Evolutionary conservation across 2,888 invertebrate genomes (phyloP), one percentile per base, ranked within the genome.

Genomic region (Drosophila monieri): DNA sequence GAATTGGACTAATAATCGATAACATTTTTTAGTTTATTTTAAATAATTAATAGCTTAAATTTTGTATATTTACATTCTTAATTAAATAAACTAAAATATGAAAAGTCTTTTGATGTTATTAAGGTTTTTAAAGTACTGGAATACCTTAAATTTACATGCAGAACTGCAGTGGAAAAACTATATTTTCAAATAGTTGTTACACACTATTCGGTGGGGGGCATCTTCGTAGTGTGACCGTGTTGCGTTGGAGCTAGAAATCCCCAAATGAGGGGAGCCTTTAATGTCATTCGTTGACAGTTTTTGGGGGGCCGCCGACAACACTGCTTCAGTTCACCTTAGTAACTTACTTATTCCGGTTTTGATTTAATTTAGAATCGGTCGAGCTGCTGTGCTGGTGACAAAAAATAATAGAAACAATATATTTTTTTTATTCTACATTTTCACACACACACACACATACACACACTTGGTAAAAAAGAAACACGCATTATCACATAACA

Each of bases 341-440:
- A 35, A n/a, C 35, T 35, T 35, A 35, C 35, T n/a, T 41, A 41
- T 41, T 41, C 15, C 14, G 15, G 15, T 18, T 41, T 41, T 41
- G 39, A 51, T 51, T 51, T 39, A 51, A 51, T 37, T 25, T 51
- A 15, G 23, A 39, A 51, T 39, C 30, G 30, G 30, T 30, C 53
- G 53, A 27, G 53, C 12, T 53, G 27, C 41, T 53, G 43, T 18
- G 27, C 43, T 30, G 53, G 2, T 41, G 39, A 41, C 15, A 39
- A 39, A 39, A 39, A 14, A 15, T 39, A 39, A 35, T 35, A 35
- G 6, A 35, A 35, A 35, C 35, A 35, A 32, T 6, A n/a, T 14
- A 14, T 41, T 41, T 41, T 41, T 41, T 41, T 41, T 39, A 8
- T 15, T 15, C 39, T n/a, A 32, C 39, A 39, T 8, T 15, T 18